phyloP scores from a whole-genome alignment of 2,797 vertebrate species.

The Siniperca obscura region DNA sequence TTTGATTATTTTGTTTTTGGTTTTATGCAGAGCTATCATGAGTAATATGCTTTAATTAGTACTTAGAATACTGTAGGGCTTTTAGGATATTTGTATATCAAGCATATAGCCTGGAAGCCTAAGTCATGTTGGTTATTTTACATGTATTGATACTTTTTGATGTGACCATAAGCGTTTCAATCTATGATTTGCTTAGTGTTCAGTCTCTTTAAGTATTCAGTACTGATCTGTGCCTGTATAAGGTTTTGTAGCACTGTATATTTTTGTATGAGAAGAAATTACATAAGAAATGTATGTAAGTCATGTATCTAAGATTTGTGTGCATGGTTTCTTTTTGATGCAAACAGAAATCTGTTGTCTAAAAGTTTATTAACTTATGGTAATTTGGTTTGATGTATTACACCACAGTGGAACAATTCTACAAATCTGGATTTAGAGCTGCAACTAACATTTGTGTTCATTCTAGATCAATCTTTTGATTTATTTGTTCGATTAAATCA shows the following conservation, averaged over 20 bases:
- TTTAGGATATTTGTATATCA: neutral
- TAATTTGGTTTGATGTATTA: neutral
- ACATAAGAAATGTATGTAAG: neutral
- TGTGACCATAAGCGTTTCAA: neutral
- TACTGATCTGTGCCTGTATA: neutral
- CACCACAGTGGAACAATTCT: neutral
- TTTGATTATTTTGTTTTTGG: too few relatives aligned
- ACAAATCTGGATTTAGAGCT: neutral
- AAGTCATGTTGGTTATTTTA: neutral
- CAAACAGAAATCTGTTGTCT: neutral
- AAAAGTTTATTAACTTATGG: neutral
- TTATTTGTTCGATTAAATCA: neutral
- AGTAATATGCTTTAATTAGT: neutral
- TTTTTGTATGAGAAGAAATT: neutral
- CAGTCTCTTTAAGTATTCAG: neutral
- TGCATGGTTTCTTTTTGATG: neutral
- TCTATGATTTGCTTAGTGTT: neutral
- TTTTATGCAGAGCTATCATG: neutral
- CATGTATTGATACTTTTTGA: neutral
- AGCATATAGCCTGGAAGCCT: neutral
- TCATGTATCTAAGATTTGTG: neutral
- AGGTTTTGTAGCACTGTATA: neutral
- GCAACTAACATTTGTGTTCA: neutral
- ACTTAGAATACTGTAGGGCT: neutral
- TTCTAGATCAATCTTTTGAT: neutral